These are phyloP conservation scores for Limnephilus lunatus DNA, from an alignment of 2,888 invertebrate genomes.

Conservation along the genomic window DNA sequence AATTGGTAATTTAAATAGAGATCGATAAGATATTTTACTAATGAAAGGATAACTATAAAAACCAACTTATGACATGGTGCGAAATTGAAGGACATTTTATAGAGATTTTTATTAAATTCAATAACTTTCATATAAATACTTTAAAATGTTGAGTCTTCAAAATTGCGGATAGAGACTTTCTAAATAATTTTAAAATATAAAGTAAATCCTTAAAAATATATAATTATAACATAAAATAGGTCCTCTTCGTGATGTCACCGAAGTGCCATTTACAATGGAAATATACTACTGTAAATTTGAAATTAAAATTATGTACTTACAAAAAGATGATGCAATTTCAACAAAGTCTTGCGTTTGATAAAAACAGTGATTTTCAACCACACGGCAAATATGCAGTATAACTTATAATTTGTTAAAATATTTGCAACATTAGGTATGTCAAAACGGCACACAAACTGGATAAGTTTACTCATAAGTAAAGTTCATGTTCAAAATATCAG, in stretches of 20 bases:
- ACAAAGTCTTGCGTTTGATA: conserved; percentile 79
- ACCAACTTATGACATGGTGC: not conserved
- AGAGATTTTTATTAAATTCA: too few relatives aligned
- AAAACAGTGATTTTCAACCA: conserved; percentile 78
- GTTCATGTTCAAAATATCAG: too few relatives aligned
- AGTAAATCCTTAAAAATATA: not conserved
- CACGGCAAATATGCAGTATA: not conserved
- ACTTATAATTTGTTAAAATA: not conserved
- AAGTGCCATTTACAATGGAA: conserved; percentile 23
- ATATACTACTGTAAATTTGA: conserved; percentile 11
- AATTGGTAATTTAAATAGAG: too few relatives aligned
- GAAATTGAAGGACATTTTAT: not conserved
- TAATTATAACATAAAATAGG: not conserved
- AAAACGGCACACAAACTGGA: too few relatives aligned
- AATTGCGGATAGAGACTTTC: not conserved
- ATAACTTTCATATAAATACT: not conserved
- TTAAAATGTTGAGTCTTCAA: not conserved
- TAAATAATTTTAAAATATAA: not conserved
- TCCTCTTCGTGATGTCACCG: not conserved
- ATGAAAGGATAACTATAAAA: not conserved
- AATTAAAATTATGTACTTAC: conserved; percentile 34
- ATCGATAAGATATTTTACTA: too few relatives aligned
- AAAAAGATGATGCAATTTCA: conserved; percentile 76
- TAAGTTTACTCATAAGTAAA: too few relatives aligned
- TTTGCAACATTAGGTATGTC: too few relatives aligned